Base-by-base conservation (phyloP, 2,888 invertebrate species). In the Ceraclea dissimilis region DNA sequence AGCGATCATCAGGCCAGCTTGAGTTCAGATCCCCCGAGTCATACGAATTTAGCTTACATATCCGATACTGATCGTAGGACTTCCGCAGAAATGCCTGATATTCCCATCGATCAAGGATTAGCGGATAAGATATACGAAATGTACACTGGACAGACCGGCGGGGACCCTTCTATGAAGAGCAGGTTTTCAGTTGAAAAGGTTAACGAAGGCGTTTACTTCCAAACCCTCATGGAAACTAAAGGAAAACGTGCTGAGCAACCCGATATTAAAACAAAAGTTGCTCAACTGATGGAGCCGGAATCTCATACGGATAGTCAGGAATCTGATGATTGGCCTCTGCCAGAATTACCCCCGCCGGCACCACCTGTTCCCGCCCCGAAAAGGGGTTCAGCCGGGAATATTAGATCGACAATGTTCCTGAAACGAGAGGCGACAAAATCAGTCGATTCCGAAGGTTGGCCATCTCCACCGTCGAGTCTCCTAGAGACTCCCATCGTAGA, bases 1-100 rank as follows among this genome's bases (percentile, higher is more conserved):
- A 90, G 89, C 66, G 90, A 91, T 70, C 90, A 88, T 66, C 90
- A 90, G 70, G 88, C 87, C 13, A 90, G 90, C 67, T 75, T 90
- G 21, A 90, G 90, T 64, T 91, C 91, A 0, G 91, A 90, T 69
- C 89, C 90, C 1, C 86, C 89, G 1, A 86, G 86, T 65, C 82
- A 86, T 64, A 85, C 85, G 10, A 82, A 83, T 65, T 76, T 83
- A 43, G 82, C 83, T n/a, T 86, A 87, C 66, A 86, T 88, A 65
- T 90, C 90, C 1, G 90, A 90, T 66, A 79, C 82, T 1, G 90
- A 90, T 70, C 78, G 90, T 61, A 78, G 90, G 64, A 90, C 90
- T 1, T 90, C 90, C 0, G 89, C 90, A 1, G 90, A 90, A 74
- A 85, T 90, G 81, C 90, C 90, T 0, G 90, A 90, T 64, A 84